These are phyloP conservation scores for Dendrocopos noguchii DNA, from an alignment of 2,113 vertebrate species.

Conservation along the genomic window DNA sequence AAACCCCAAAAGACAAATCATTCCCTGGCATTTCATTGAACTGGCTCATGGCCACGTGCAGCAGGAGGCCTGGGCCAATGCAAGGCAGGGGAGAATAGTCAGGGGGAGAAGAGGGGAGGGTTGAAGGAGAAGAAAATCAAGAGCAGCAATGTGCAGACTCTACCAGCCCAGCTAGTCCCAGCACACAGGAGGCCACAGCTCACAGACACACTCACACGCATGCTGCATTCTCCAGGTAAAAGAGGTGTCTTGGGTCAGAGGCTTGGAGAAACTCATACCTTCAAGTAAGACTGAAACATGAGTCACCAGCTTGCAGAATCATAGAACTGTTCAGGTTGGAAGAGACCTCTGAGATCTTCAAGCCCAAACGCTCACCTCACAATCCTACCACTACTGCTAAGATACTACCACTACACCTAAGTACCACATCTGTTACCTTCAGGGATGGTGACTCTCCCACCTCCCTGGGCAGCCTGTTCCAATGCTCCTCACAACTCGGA, in stretches of 20 bases:
- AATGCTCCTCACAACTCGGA: neutral
- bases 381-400: no score
- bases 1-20: neutral
- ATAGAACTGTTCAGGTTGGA: no score
- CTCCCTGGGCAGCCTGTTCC: no score
- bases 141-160: neutral
- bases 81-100: neutral
- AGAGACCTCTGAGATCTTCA: no score
- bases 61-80: neutral
- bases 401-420: no score
- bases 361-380: no score
- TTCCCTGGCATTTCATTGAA: neutral
- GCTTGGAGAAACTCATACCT: neutral
- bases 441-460: no score
- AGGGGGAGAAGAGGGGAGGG: neutral
- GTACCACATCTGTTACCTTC: no score
- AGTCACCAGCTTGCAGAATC: neutral
- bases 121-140: neutral
- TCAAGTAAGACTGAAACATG: fast-evolving
- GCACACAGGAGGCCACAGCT: neutral
- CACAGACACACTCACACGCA: fast-evolving
- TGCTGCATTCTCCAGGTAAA: neutral
- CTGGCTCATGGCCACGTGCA: neutral
- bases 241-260: neutral
- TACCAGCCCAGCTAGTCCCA: neutral